Evolutionary conservation across 2,888 invertebrate species (phyloP).

Genomic region (Megalurothrips usitatus): DNA sequence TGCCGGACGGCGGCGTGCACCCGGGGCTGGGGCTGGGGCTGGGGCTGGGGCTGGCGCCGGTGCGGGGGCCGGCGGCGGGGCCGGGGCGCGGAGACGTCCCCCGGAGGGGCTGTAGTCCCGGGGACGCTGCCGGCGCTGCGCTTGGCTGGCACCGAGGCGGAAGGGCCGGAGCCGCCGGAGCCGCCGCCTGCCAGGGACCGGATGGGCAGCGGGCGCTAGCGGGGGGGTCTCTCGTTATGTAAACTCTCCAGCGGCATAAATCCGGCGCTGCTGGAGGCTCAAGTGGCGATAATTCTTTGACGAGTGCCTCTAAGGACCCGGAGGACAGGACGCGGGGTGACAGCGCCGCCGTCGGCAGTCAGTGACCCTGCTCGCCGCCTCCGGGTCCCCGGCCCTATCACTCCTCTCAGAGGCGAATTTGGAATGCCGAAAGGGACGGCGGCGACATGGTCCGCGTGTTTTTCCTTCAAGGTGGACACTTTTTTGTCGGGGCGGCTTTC

Average conservation of each 20-base stretch:
- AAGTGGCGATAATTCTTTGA: slow-evolving; percentile 15
- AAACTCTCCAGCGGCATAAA: slow-evolving; percentile 21
- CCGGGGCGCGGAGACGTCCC: not conserved
- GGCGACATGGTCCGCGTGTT: too few relatives aligned
- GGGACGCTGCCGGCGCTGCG: not conserved
- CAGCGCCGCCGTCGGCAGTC: too few relatives aligned
- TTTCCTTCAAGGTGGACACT: too few relatives aligned
- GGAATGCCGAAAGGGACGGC: too few relatives aligned
- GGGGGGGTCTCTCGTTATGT: slow-evolving; percentile 7
- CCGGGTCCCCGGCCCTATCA: too few relatives aligned
- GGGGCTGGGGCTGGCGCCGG: not conserved
- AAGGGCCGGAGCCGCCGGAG: not conserved
- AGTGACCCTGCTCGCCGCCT: too few relatives aligned
- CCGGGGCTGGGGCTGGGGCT: not conserved
- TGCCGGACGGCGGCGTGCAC: too few relatives aligned
- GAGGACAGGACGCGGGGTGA: too few relatives aligned
- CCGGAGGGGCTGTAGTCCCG: too few relatives aligned
- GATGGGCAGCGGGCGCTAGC: not conserved
- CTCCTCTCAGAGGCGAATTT: too few relatives aligned
- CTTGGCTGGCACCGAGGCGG: not conserved
- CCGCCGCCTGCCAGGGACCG: slow-evolving; percentile 5
- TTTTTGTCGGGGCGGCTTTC: not conserved
- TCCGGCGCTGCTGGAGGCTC: not conserved
- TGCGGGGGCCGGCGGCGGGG: not conserved
- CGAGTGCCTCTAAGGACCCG: not conserved